These are phyloP conservation scores for Brachyptera putata DNA, from an alignment of 2,888 invertebrate species.

Conservation along the genomic window DNA sequence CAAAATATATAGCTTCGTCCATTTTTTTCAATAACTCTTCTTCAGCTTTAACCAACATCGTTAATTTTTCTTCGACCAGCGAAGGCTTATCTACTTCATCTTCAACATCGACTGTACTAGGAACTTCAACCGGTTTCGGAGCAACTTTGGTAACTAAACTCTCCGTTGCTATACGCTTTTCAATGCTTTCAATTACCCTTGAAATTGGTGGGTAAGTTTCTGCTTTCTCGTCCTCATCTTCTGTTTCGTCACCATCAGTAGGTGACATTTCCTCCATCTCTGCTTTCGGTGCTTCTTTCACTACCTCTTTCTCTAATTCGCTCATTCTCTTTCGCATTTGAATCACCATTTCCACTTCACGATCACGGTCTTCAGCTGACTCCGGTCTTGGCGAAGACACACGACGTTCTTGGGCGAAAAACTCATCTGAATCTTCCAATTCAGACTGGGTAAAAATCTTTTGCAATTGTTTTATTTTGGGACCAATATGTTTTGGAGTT, in stretches of 20 bases:
- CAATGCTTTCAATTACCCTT: slow-evolving; percentile 41
- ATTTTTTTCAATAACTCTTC: slow-evolving; percentile 30
- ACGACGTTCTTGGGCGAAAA: slow-evolving; percentile 3
- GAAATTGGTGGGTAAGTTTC: slow-evolving; percentile 40
- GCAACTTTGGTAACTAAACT: slow-evolving; percentile 8
- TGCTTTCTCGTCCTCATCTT: slow-evolving; percentile 28
- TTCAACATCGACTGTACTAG: slow-evolving; percentile 16
- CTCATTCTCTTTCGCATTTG: slow-evolving; percentile 1
- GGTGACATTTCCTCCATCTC: slow-evolving; percentile 26
- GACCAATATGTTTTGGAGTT: slow-evolving; percentile 43
- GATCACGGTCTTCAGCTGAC: slow-evolving; percentile 17
- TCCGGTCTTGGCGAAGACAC: background rate
- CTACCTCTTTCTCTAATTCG: slow-evolving; percentile 21
- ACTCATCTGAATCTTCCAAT: slow-evolving; percentile 39
- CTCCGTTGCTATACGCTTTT: slow-evolving; percentile 39
- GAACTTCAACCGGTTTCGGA: slow-evolving; percentile 14
- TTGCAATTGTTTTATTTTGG: slow-evolving; percentile 49
- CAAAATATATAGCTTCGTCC: slow-evolving; percentile 32
- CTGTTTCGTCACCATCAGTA: slow-evolving; percentile 26
- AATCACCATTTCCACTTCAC: slow-evolving; percentile 10
- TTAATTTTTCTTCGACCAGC: slow-evolving; percentile 31
- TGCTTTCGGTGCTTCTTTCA: slow-evolving; percentile 27
- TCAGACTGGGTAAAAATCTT: slow-evolving; percentile 46
- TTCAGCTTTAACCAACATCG: slow-evolving; percentile 31
- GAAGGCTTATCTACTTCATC: slow-evolving; percentile 27